Conservation (phyloP, 1,140 invertebrate genomes). For the Argopecten irradians region DNA sequence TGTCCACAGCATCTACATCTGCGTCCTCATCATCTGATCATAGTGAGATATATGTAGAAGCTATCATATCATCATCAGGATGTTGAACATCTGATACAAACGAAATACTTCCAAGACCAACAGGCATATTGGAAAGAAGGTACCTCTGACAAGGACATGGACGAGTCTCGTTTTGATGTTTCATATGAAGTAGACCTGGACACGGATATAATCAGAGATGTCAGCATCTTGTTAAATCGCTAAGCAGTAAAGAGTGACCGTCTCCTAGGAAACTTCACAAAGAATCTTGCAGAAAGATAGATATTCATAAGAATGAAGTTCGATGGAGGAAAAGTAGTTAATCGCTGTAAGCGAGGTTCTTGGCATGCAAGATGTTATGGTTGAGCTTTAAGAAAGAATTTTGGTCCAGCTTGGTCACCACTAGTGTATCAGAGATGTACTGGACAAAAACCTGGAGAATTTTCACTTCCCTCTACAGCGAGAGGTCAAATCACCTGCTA, state of each 20-base stretch:
- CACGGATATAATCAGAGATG: conserved; percentile 25
- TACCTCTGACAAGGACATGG: not conserved
- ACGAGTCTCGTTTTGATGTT: not conserved
- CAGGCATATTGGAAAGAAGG: not conserved
- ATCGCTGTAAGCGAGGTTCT: conserved; percentile 42
- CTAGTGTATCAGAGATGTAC: conserved; percentile 38
- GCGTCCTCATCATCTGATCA: not conserved
- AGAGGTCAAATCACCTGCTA: not conserved
- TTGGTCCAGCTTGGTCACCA: conserved; percentile 49
- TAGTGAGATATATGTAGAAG: not conserved
- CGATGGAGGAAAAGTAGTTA: conserved; percentile 46
- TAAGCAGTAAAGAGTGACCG: conserved; percentile 27
- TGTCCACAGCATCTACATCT: not conserved
- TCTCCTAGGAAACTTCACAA: conserved; percentile 42
- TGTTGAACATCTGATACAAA: not conserved
- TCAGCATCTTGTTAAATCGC: conserved; percentile 27
- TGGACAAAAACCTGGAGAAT: not conserved
- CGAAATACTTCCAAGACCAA: not conserved
- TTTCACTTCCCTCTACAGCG: conserved; percentile 27
- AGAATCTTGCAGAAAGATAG: conserved; percentile 46
- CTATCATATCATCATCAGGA: not conserved
- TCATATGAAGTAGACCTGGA: not conserved
- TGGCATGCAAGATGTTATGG: conserved; percentile 45
- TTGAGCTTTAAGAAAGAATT: conserved; percentile 33
- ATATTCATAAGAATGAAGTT: conserved; percentile 47